Conservation (phyloP, 2,888 invertebrate species). For the Oithona nana region DNA sequence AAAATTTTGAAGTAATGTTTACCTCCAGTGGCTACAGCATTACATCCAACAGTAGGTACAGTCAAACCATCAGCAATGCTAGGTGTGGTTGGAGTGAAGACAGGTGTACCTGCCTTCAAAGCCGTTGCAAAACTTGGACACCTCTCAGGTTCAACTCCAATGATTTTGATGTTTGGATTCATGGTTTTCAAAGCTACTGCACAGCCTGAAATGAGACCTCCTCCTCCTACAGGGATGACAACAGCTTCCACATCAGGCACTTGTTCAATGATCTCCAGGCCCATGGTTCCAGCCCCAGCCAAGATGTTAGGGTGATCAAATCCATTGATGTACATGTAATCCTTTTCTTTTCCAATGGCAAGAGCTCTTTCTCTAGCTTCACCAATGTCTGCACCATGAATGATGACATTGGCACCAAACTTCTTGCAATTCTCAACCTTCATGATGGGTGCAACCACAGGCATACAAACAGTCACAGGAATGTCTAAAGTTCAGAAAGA, state of each 20-base stretch:
- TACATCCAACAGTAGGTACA: slow-evolving; percentile 67
- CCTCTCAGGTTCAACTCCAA: slow-evolving; percentile 79
- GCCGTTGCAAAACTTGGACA: slow-evolving; percentile 68
- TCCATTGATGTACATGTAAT: slow-evolving; percentile 35
- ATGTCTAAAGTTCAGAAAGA: slow-evolving; percentile 26
- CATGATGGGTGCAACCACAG: slow-evolving; percentile 81
- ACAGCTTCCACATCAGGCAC: slow-evolving; percentile 70
- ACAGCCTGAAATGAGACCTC: slow-evolving; percentile 55
- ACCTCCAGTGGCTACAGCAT: slow-evolving; percentile 52
- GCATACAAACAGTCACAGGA: slow-evolving; percentile 69
- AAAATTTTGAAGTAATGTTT: no score
- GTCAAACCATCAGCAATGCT: slow-evolving; percentile 75
- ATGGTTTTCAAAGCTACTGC: slow-evolving; percentile 73
- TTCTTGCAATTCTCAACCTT: slow-evolving; percentile 63
- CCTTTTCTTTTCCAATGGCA: slow-evolving; percentile 46
- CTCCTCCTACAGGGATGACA: slow-evolving; percentile 82
- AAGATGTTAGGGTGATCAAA: slow-evolving; percentile 89
- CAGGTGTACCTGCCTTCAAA: slow-evolving; percentile 45
- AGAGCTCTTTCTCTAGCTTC: slow-evolving; percentile 66
- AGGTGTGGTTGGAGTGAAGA: slow-evolving; percentile 41
- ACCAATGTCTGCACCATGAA: slow-evolving; percentile 62
- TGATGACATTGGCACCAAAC: slow-evolving; percentile 63
- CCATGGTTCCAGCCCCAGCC: slow-evolving; percentile 85
- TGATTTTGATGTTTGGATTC: slow-evolving; percentile 58
- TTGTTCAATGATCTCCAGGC: slow-evolving; percentile 77